Percentiles rank a stretch among this genome's conserved stretches.
phyloP scores from a whole-genome alignment of 2,888 invertebrate genomes.

The Cenopis cana region DNA sequence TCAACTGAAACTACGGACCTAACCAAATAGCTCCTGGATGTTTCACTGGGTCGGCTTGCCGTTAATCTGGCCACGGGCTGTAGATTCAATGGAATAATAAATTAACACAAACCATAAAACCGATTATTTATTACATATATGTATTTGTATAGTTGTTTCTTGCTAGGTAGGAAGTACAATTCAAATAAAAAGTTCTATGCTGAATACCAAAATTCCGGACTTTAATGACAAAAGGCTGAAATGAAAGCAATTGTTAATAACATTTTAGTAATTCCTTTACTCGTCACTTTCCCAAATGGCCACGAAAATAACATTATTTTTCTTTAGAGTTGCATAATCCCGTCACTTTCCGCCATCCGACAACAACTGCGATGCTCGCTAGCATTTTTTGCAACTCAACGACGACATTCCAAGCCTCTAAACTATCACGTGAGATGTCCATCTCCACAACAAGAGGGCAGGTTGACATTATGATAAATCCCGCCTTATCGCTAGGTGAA shows the following conservation, averaged over 20 bases:
- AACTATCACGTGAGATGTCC: conserved; percentile 45
- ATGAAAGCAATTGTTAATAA: neutral
- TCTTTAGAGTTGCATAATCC: neutral
- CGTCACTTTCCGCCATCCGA: neutral
- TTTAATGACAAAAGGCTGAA: neutral
- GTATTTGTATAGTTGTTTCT: no score
- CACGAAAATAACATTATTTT: neutral
- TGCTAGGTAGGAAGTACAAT: no score
- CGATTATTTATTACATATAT: neutral
- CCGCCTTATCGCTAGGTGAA: conserved; percentile 59
- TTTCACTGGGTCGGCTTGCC: conserved; percentile 12
- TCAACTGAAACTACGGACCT: conserved; percentile 24
- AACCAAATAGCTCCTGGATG: conserved; percentile 28
- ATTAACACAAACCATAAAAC: conserved; percentile 16
- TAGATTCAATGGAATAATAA: conserved; percentile 24
- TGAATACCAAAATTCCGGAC: no score
- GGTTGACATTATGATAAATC: conserved; percentile 66
- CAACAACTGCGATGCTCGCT: neutral
- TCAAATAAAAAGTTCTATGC: neutral
- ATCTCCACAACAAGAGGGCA: conserved; percentile 49
- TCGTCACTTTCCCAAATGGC: neutral
- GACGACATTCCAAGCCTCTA: conserved; percentile 31
- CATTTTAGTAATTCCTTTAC: neutral
- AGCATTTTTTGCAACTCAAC: conserved; percentile 30
- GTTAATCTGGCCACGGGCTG: conserved; percentile 15